Evolutionary conservation across 2,888 invertebrate species (phyloP).

Genomic region (Lypha dubia): DNA sequence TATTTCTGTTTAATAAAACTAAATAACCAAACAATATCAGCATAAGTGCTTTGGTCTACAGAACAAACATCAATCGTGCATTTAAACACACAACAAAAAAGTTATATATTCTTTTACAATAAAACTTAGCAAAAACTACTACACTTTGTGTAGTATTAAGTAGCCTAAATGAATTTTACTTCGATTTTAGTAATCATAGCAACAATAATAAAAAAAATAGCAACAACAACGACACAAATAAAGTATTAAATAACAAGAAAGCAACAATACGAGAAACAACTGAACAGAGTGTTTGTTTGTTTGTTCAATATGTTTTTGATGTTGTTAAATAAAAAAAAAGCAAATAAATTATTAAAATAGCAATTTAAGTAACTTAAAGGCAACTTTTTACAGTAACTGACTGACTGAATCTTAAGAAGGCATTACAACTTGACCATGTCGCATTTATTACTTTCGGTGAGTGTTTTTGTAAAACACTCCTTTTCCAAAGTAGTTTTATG

Average conservation of each 20-base stretch:
- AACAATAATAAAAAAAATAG: conserved; percentile 51
- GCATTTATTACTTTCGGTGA: conserved; percentile 51
- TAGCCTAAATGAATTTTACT: conserved; percentile 68
- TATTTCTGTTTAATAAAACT: conserved; percentile 52
- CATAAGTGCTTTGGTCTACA: conserved; percentile 59
- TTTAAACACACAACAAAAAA: conserved; percentile 45
- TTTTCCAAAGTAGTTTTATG: conserved; percentile 12
- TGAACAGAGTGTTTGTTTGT: too few relatives aligned
- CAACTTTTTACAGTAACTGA: conserved; percentile 35
- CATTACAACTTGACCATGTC: conserved; percentile 68
- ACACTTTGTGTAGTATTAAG: conserved; percentile 43
- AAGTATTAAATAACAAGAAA: conserved; percentile 59
- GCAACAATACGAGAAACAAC: conserved; percentile 17
- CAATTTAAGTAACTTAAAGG: conserved; percentile 69
- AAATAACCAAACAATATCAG: conserved; percentile 38
- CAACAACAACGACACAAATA: too few relatives aligned
- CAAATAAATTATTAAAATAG: conserved; percentile 66
- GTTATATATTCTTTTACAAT: conserved; percentile 2
- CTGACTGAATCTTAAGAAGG: conserved; percentile 57
- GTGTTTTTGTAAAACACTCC: conserved; percentile 35
- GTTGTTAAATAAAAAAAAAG: conserved; percentile 42
- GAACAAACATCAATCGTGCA: conserved; percentile 55
- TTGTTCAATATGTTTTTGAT: conserved; percentile 37
- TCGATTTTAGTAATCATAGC: conserved; percentile 51
- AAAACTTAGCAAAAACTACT: conserved; percentile 23